Evolutionary conservation across 1,140 invertebrate species (phyloP), one percentile per base, ranked within the genome.

Genomic region (Trichoplusia ni): DNA sequence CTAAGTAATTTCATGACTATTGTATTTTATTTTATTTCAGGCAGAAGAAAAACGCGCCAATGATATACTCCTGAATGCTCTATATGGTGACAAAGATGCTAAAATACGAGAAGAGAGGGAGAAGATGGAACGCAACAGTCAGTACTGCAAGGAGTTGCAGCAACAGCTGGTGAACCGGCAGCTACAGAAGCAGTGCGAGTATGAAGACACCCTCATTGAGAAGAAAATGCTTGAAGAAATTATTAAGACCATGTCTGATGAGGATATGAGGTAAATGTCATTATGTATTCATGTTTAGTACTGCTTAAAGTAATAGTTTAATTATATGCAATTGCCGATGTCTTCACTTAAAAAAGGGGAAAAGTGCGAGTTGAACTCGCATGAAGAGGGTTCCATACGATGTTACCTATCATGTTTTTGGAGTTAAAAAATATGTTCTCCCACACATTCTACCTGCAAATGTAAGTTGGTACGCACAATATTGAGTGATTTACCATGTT

Each of bases 141-240:
- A 78, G 13, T 82, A 86, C 31, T 69, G 79, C 19, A 21, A 70
- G 19, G 82, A 84, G 0, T 16, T 90, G 19, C 82, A 88, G 42
- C 82, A 83, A 14, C 86, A 90, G 46, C 44, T 88, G 7, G 86
- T 84, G 0, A 80, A 81, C 56, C 67, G 67, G 16, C 72, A 88
- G 53, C 46, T 27, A 6, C 64, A 76, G 40, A 71, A 38, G n/a
- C 82, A 83, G 51, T 86, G 84, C 44, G 61, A 80, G 25, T 86
- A 83, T 37, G 84, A 89, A 49, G 82, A 86, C 2, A 64, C 65
- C 0, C 68, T 86, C 0, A 74, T 85, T 33, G 84, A 86, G 64
- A 86, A 85, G 72, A 86, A 81, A 40, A 87, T 87, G 83, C 64
- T 85, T 5, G 84, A 87, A 11, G 82, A 83, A 2, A 71, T 85